These are phyloP conservation scores for Zoanthus solanderi DNA, from an alignment of 92 coral and sea anemone genomes.

Conservation along the genomic window DNA sequence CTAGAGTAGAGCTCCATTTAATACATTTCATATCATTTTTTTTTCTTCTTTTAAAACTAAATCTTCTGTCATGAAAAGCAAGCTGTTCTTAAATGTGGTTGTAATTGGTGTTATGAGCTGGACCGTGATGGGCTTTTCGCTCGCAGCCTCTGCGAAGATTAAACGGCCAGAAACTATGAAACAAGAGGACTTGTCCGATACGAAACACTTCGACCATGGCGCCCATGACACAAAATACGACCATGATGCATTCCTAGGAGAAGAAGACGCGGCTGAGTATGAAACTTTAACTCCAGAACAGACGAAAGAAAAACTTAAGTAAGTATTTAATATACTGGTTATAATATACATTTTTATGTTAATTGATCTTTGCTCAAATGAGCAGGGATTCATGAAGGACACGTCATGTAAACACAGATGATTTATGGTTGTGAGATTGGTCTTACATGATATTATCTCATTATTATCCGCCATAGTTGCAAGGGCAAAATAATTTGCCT, in stretches of 20 bases:
- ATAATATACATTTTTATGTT: background rate
- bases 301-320: constrained; percentile 70
- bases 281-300: constrained; percentile 54
- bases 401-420: constrained; percentile 26
- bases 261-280: constrained; percentile 65
- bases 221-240: constrained; percentile 66
- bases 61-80: constrained; percentile 22
- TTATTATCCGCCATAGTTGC: background rate
- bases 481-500: too few species aligned
- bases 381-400: background rate
- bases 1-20: background rate
- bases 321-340: constrained; percentile 12
- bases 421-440: background rate
- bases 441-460: background rate
- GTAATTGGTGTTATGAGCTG: constrained; percentile 5
- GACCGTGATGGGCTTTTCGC: background rate
- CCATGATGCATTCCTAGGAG: constrained; percentile 86
- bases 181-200: constrained; percentile 51
- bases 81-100: background rate
- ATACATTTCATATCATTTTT: background rate
- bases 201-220: constrained; percentile 63
- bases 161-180: background rate
- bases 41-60: background rate
- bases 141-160: constrained; percentile 24
- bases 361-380: background rate